Evolutionary conservation across 2,797 vertebrate species (phyloP), one percentile per base, ranked within the genome.

Genomic region (Calcarius lapponicus): DNA sequence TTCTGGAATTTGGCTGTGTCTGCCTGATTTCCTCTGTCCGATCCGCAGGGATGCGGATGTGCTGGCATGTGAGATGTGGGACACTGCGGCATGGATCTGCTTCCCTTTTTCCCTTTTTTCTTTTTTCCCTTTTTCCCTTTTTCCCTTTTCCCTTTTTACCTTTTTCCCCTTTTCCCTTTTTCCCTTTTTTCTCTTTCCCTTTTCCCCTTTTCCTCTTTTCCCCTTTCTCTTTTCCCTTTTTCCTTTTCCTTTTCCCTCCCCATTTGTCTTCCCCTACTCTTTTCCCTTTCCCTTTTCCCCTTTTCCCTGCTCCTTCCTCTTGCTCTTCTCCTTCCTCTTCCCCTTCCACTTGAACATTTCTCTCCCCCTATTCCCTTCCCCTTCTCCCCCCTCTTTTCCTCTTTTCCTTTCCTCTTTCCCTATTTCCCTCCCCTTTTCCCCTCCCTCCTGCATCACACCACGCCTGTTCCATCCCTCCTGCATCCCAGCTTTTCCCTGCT

Each of bases 1-100:
- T 94, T 86, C 76, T 84, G 96, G 96, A 96, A 96, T 95, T 71
- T 9, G 80, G 36, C 80, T 32, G 58, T 26, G 93, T 96, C 95
- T 97, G 92, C 88, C 56, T 1, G 2, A 69, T 58, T 96, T 94
- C 94, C 94, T 95, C n/a, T 47, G 90, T 62, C 94, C 86, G 0
- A 74, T 45, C 86, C 0, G 0, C n/a, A 36, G 90, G 82, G 82
- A 62, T 0, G 16, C 0, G 54, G 51, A 43, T 75, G 86, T 66
- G 70, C 64, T 8, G 36, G 54, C 32, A 17, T 24, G 73, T 42
- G 73, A 86, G 88, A 18, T 1, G 3, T 22, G 13, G 83, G 83
- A 76, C 88, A 71, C 4, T 6, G 70, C 0, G 0, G 26, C 3
- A 3, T 67, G 91, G 91, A 22, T 53, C 40, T 47, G 64, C 21